Conservation (phyloP, 2,888 invertebrate species). For the Stratiomys singularior region DNA sequence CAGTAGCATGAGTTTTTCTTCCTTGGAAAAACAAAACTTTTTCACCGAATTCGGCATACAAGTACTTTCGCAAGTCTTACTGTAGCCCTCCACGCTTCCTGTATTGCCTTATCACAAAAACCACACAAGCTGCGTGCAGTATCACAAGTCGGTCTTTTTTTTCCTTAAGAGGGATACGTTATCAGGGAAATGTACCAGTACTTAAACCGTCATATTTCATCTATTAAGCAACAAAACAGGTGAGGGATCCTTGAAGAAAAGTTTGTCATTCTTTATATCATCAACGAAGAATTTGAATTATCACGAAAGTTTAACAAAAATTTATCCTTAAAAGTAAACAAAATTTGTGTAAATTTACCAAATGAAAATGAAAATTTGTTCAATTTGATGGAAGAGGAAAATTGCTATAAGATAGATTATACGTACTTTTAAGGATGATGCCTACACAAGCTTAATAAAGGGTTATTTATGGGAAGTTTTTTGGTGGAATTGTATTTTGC, state of each 20-base stretch:
- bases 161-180: background rate
- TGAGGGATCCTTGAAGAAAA: too few species aligned
- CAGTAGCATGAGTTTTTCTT: too few species aligned
- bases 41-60: too few species aligned
- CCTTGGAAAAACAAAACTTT: too few species aligned
- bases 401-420: slow-evolving; percentile 31
- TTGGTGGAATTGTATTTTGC: too few species aligned
- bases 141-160: too few species aligned
- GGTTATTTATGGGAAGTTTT: background rate
- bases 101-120: too few species aligned
- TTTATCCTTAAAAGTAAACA: slow-evolving; percentile 34
- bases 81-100: too few species aligned
- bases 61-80: too few species aligned
- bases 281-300: background rate
- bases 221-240: background rate
- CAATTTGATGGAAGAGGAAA: slow-evolving; percentile 28
- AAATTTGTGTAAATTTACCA: slow-evolving; percentile 27
- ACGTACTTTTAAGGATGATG: too few species aligned
- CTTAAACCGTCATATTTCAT: slow-evolving; percentile 9
- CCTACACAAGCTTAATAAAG: background rate
- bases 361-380: slow-evolving; percentile 29
- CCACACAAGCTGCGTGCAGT: too few species aligned
- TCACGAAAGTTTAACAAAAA: background rate
- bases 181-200: background rate
- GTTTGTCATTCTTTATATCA: too few species aligned